phyloP scores from a whole-genome alignment of 2,113 vertebrate species.

The Urocitellus parryii region DNA sequence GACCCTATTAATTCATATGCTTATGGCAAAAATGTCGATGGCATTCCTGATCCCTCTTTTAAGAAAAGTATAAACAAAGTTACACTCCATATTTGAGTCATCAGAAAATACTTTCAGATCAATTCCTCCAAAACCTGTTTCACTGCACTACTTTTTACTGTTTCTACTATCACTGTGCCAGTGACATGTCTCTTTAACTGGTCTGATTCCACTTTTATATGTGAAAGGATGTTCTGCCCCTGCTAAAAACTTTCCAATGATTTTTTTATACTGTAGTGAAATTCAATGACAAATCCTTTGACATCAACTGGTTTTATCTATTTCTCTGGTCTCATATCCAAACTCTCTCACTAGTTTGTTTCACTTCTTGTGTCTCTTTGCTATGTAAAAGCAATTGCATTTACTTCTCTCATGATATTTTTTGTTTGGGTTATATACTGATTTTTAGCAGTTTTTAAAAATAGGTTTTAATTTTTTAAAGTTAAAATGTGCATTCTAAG shows the following conservation, averaged over 20 bases:
- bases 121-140: not conserved
- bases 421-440: not conserved
- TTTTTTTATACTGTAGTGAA: not conserved
- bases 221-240: not conserved
- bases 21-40: not conserved
- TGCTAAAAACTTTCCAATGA: not conserved
- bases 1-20: not conserved
- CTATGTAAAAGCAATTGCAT: conserved; percentile 14
- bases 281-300: not conserved
- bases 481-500: too few relatives aligned
- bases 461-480: too few relatives aligned
- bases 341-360: not conserved
- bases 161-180: not conserved
- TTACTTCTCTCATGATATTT: not conserved
- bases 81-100: not conserved
- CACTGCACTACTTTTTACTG: not conserved
- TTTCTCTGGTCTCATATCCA: not conserved
- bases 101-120: conserved; percentile 22
- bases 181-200: not conserved
- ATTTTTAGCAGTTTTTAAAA: not conserved
- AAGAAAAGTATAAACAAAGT: not conserved
- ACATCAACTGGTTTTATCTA: not conserved
- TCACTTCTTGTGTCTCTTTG: not conserved
- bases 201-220: not conserved
- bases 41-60: not conserved